phyloP scores from a whole-genome alignment of 2,888 invertebrate genomes.

The Leptinotarsa juncta region DNA sequence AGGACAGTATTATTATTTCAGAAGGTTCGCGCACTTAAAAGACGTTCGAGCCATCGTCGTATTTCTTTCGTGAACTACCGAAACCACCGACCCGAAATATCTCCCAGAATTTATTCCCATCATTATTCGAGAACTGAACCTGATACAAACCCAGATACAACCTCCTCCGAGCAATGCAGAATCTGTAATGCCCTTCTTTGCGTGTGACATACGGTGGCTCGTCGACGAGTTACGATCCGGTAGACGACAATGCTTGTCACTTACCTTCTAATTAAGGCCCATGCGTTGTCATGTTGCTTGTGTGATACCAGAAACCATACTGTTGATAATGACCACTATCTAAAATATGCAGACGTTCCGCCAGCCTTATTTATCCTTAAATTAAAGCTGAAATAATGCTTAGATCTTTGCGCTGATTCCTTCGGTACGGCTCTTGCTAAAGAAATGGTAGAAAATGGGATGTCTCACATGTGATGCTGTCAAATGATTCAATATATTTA shows the following conservation, averaged over 20 bases:
- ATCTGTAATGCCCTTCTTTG: constrained; percentile 20
- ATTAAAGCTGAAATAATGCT: constrained; percentile 33
- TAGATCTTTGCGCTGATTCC: constrained; percentile 14
- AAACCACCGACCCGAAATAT: constrained; percentile 28
- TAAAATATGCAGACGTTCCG: constrained; percentile 40
- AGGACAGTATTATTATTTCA: background rate
- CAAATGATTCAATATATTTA: background rate
- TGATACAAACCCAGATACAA: constrained; percentile 38
- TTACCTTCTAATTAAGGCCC: constrained; percentile 46
- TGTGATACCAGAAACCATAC: constrained; percentile 43
- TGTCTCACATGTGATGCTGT: background rate
- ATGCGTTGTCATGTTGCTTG: constrained; percentile 41
- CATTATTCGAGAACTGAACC: constrained; percentile 38
- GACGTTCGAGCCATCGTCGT: background rate
- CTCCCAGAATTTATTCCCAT: constrained; percentile 37
- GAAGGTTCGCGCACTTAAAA: background rate
- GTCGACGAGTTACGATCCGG: constrained; percentile 40
- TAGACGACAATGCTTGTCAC: constrained; percentile 44
- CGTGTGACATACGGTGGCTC: constrained; percentile 38
- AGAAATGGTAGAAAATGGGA: constrained; percentile 4
- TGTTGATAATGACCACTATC: constrained; percentile 42
- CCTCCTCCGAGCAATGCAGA: constrained; percentile 32
- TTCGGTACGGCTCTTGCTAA: constrained; percentile 3
- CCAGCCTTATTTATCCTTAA: constrained; percentile 30
- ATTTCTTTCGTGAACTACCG: constrained; percentile 24